phyloP scores from a whole-genome alignment of 37 sponge, comb jelly and placozoan species.

The Bolinopsis microptera region DNA sequence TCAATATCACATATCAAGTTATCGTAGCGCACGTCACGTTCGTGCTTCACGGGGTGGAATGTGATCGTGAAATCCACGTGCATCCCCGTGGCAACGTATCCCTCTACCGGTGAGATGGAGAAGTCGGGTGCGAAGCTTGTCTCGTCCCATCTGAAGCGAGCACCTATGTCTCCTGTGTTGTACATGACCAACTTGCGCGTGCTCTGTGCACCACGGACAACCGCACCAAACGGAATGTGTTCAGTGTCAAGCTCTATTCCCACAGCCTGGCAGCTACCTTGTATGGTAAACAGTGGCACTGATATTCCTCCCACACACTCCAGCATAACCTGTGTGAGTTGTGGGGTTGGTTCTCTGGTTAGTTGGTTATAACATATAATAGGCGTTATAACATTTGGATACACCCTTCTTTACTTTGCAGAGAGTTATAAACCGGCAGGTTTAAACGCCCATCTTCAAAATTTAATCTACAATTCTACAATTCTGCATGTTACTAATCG shows the following conservation, averaged over 20 bases:
- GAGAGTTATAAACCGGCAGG: too few relatives aligned
- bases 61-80: constrained; percentile 84
- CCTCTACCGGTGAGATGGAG: constrained; percentile 84
- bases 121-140: constrained; percentile 85
- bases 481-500: too few relatives aligned
- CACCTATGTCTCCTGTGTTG: constrained; percentile 93
- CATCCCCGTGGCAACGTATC: constrained; percentile 93
- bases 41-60: constrained; percentile 78
- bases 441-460: too few relatives aligned
- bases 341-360: too few relatives aligned
- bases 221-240: constrained; percentile 90
- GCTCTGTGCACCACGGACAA: constrained; percentile 82
- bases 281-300: constrained; percentile 84
- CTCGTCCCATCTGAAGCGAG: constrained; percentile 81
- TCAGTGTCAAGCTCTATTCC: constrained; percentile 80
- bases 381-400: too few relatives aligned
- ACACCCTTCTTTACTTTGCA: too few relatives aligned
- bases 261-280: constrained; percentile 84
- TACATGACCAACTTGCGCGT: constrained; percentile 79
- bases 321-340: constrained; percentile 80
- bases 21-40: constrained; percentile 85
- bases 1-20: constrained; percentile 68
- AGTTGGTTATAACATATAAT: too few relatives aligned
- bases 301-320: constrained; percentile 76
- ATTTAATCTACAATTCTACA: too few relatives aligned